Percentiles rank a stretch among this genome's conserved stretches.
Conservation (phyloP, 2,797 vertebrate species). For the Macropus fuliginosus region DNA sequence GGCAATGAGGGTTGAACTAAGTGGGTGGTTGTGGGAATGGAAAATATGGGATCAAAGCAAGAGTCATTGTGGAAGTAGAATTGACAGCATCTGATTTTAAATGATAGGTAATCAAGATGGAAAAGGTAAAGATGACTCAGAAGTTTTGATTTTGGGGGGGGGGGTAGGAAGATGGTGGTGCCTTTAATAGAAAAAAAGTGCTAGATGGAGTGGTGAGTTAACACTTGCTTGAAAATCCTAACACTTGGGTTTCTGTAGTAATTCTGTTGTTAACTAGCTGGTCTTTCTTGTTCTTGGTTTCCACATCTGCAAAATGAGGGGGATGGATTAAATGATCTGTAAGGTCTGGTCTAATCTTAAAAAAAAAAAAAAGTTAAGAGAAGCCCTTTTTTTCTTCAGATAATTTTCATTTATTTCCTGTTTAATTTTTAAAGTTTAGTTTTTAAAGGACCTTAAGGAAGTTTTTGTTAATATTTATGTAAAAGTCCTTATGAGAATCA, state of each 20-base stretch:
- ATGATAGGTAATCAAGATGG: neutral
- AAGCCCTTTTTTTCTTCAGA: slow-evolving; percentile 9
- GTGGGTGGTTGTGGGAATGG: neutral
- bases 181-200: neutral
- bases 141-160: neutral
- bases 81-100: neutral
- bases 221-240: neutral
- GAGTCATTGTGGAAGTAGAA: neutral
- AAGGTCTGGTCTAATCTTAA: neutral
- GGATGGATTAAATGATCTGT: neutral
- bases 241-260: neutral
- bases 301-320: neutral
- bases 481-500: slow-evolving; percentile 62
- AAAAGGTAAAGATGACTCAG: neutral
- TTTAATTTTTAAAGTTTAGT: slow-evolving; percentile 60
- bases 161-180: neutral
- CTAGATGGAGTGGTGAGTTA: neutral
- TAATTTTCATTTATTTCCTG: slow-evolving; percentile 55
- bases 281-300: neutral
- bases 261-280: neutral
- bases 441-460: slow-evolving; percentile 56
- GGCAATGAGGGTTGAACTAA: neutral
- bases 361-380: neutral
- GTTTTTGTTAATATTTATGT: slow-evolving; percentile 54
- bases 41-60: neutral